These are phyloP conservation scores for Iselma pallidipennis DNA, from an alignment of 2,888 invertebrate species.

Conservation along the genomic window DNA sequence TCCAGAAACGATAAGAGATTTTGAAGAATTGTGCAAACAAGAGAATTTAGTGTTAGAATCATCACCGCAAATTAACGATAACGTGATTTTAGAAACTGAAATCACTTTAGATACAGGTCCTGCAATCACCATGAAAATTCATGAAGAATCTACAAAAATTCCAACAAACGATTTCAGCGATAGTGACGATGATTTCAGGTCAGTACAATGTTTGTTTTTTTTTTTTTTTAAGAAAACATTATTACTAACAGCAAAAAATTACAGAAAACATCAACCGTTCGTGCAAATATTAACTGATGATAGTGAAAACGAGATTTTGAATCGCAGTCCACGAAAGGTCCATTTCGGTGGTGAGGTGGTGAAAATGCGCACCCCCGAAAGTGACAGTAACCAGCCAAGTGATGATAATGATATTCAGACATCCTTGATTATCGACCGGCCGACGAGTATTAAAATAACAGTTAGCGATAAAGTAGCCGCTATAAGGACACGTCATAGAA, in stretches of 20 bases:
- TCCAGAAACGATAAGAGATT: slow-evolving; percentile 56
- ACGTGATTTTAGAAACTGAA: slow-evolving; percentile 80
- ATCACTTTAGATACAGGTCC: slow-evolving; percentile 80
- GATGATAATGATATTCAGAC: slow-evolving; percentile 24
- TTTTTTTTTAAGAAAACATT: slow-evolving; percentile 1
- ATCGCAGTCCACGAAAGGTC: slow-evolving; percentile 71
- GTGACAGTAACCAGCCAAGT: slow-evolving; percentile 67
- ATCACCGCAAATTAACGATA: slow-evolving; percentile 56
- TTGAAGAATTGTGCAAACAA: slow-evolving; percentile 65
- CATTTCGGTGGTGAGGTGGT: slow-evolving; percentile 87
- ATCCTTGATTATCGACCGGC: slow-evolving; percentile 21
- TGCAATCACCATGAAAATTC: slow-evolving; percentile 81
- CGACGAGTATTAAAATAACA: slow-evolving; percentile 37
- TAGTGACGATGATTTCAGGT: slow-evolving; percentile 45
- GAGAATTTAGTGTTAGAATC: slow-evolving; percentile 55
- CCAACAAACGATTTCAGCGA: slow-evolving; percentile 39
- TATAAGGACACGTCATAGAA: slow-evolving; percentile 41
- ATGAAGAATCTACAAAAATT: slow-evolving; percentile 66
- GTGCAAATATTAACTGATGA: slow-evolving; percentile 65
- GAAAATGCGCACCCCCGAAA: slow-evolving; percentile 83
- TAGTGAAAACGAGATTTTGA: slow-evolving; percentile 57
- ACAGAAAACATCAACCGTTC: slow-evolving; percentile 54
- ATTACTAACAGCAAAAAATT: not conserved
- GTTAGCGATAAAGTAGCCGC: slow-evolving; percentile 40
- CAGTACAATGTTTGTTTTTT: slow-evolving; percentile 17